A percentile compares a stretch with the other conserved stretches of the same genome.
phyloP scores from a whole-genome alignment of 1,140 invertebrate species.

The Bombus haemorrhoidalis region DNA sequence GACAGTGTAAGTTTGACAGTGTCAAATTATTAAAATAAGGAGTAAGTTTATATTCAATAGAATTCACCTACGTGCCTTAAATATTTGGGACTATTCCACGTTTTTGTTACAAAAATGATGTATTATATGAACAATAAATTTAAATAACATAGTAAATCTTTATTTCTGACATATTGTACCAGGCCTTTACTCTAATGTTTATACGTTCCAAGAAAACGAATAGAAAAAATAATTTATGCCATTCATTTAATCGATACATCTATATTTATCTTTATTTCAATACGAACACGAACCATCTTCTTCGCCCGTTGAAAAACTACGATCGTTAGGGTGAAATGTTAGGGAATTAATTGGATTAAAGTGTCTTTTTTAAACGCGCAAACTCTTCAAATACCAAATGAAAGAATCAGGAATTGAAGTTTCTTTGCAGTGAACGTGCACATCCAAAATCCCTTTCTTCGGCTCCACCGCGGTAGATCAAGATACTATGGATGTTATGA shows the following conservation, averaged over 20 bases:
- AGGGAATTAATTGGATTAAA: conserved; percentile 99
- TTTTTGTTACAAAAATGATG: neutral
- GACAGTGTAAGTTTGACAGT: no score
- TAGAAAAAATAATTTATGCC: conserved; percentile 18
- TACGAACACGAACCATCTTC: conserved; percentile 98
- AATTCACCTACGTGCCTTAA: neutral
- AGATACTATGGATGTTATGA: no score
- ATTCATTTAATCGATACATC: conserved; percentile 21
- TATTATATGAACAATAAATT: conserved; percentile 17
- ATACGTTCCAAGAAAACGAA: neutral
- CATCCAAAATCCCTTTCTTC: no score
- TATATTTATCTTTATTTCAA: conserved; percentile 75
- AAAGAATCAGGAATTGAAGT: conserved; percentile 99
- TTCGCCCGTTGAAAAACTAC: conserved; percentile 97
- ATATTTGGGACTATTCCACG: conserved; percentile 8
- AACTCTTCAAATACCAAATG: conserved; percentile 99
- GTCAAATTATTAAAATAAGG: neutral
- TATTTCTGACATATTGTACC: neutral
- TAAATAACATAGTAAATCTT: neutral
- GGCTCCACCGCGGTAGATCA: no score
- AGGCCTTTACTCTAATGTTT: neutral
- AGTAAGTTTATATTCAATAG: neutral
- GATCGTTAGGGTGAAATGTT: conserved; percentile 98
- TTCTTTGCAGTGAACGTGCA: conserved; percentile 95
- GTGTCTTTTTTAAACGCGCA: conserved; percentile 97